Percentiles rank a stretch among this genome's conserved stretches.
Conservation (phyloP, 2,113 vertebrate genomes). For the Macroglossus sobrinus region DNA sequence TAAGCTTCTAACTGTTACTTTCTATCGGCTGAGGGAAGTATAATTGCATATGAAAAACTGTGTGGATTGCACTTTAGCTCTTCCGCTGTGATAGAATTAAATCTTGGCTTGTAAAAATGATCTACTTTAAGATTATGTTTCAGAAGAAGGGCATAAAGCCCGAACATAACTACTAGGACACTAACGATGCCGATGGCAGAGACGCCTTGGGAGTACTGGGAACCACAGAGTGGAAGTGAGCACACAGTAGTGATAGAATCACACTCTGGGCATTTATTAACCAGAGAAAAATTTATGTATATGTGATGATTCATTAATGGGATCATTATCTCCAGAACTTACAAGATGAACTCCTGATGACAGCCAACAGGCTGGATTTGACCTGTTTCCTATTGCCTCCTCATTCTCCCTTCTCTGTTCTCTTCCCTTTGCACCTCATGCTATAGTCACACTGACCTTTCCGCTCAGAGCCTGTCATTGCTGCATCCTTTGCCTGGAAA, state of each 20-base stretch:
- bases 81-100: background rate
- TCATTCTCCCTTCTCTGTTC: too few species aligned
- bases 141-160: background rate
- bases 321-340: background rate
- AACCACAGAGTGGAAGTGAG: background rate
- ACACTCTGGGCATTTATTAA: background rate
- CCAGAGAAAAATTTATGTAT: background rate
- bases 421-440: background rate
- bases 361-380: background rate
- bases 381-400: background rate
- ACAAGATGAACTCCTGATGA: background rate
- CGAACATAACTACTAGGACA: background rate
- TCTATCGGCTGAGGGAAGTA: background rate
- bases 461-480: background rate
- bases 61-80: background rate
- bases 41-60: background rate
- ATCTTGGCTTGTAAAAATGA: background rate
- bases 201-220: background rate
- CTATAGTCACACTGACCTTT: background rate
- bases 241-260: background rate
- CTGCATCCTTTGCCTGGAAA: background rate
- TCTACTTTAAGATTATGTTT: background rate
- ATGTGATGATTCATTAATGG: background rate
- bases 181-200: background rate
- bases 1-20: slow-evolving; percentile 1